phyloP scores from a whole-genome alignment of 2,797 vertebrate genomes.

The Halcyon badia region DNA sequence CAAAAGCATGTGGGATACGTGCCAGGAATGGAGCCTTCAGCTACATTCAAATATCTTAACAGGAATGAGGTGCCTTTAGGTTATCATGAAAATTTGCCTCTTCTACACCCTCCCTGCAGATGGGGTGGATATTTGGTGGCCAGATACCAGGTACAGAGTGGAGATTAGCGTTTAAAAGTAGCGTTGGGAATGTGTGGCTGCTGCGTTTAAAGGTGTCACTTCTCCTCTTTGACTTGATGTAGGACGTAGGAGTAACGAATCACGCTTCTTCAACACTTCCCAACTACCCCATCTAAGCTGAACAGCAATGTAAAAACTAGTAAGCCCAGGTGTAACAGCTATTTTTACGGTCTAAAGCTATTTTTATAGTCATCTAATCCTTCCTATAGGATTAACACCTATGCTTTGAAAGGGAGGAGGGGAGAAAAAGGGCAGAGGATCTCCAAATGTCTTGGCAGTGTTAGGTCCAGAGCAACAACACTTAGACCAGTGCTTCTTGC shows the following conservation, averaged over 20 bases:
- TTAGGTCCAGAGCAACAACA: background rate
- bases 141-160: background rate
- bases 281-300: background rate
- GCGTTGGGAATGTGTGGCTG: background rate
- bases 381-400: slow-evolving; percentile 47
- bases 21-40: slow-evolving; percentile 18
- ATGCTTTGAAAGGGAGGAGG: background rate
- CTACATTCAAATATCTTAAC: background rate
- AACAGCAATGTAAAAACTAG: background rate
- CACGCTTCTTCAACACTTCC: background rate
- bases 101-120: background rate
- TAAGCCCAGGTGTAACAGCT: background rate
- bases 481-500: background rate
- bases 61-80: background rate
- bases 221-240: background rate
- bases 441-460: background rate
- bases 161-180: background rate
- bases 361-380: slow-evolving; percentile 46
- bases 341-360: background rate
- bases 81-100: background rate
- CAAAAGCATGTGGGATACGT: background rate
- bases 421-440: background rate
- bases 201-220: background rate
- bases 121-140: background rate
- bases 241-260: background rate